Evolutionary conservation across 2,797 vertebrate genomes (phyloP).

Genomic region (Garrulus glandarius): DNA sequence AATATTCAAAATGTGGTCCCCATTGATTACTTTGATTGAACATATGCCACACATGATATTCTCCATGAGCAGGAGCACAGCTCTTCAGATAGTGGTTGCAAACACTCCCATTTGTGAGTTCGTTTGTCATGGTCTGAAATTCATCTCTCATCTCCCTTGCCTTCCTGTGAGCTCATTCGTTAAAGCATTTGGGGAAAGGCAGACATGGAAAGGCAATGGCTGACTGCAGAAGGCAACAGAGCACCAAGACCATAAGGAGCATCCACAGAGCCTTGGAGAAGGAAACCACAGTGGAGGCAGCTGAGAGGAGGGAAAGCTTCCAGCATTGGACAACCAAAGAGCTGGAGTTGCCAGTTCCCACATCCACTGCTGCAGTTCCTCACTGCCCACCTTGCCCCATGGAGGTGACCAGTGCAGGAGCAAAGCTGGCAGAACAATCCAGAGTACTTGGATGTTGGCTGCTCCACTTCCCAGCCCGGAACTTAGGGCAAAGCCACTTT

Average conservation of each 20-base stretch:
- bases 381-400: background rate
- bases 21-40: constrained; percentile 30
- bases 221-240: background rate
- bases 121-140: background rate
- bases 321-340: background rate
- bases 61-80: background rate
- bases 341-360: background rate
- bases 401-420: background rate
- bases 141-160: background rate
- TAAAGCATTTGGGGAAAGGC: background rate
- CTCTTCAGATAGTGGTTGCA: background rate
- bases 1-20: constrained; percentile 30
- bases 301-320: background rate
- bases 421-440: background rate
- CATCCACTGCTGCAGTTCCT: background rate
- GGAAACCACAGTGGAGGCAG: background rate
- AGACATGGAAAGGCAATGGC: background rate
- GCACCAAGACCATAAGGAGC: background rate
- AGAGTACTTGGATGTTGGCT: background rate
- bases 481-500: background rate
- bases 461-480: background rate
- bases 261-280: background rate
- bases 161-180: background rate
- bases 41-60: background rate
- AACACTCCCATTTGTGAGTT: background rate